These are phyloP conservation scores for Tinea semifulvella DNA, from an alignment of 2,888 invertebrate genomes.

Conservation along the genomic window DNA sequence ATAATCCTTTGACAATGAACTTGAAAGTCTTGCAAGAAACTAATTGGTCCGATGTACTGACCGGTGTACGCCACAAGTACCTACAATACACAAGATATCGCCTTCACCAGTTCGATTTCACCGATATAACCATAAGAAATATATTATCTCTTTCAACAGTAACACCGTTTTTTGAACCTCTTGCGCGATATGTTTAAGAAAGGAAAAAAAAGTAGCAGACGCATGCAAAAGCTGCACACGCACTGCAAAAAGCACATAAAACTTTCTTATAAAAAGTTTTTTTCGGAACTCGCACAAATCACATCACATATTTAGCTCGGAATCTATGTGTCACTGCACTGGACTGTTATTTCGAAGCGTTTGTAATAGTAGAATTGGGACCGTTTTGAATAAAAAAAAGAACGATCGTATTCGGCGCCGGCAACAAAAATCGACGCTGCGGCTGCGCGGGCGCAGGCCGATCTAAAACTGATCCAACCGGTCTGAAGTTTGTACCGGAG, in stretches of 20 bases:
- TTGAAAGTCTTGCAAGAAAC: conserved; percentile 23
- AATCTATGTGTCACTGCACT: conserved; percentile 12
- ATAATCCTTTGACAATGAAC: conserved; percentile 47
- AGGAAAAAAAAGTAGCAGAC: conserved; percentile 17
- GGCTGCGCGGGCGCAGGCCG: conserved; percentile 45
- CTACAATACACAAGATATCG: not conserved
- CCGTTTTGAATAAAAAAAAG: conserved; percentile 18
- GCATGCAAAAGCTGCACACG: conserved; percentile 33
- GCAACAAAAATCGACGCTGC: conserved; percentile 23
- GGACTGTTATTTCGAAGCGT: conserved; percentile 11
- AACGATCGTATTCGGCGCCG: conserved; percentile 27
- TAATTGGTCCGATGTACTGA: conserved; percentile 2
- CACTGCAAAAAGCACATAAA: conserved; percentile 27
- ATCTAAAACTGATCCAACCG: conserved; percentile 59
- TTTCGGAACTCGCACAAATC: not conserved
- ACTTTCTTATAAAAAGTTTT: conserved; percentile 8
- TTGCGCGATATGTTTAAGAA: conserved; percentile 12
- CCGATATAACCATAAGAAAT: conserved; percentile 2
- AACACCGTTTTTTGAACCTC: conserved; percentile 12
- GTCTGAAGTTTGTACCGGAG: conserved; percentile 41
- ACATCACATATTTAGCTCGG: conserved; percentile 6
- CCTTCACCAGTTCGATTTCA: conserved; percentile 9
- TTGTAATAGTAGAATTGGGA: conserved; percentile 13
- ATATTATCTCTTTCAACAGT: not conserved
- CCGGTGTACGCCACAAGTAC: conserved; percentile 10